A percentile compares a stretch with the other conserved stretches of the same genome.
These are phyloP conservation scores for Urechis unicinctus DNA, from an alignment of 2,888 invertebrate genomes.

Conservation along the genomic window DNA sequence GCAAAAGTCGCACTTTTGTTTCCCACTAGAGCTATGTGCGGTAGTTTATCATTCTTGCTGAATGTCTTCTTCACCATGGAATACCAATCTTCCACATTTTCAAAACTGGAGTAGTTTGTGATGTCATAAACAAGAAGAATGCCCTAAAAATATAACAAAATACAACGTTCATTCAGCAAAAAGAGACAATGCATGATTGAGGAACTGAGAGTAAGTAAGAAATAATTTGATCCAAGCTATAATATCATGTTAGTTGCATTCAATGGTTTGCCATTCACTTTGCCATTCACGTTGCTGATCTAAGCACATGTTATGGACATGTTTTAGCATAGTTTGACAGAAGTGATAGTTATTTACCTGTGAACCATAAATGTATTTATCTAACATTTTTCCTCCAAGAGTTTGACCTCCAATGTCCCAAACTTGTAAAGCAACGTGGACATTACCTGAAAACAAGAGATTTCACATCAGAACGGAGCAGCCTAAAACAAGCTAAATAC, in stretches of 20 bases:
- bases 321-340: no score
- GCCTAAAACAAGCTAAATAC: no score
- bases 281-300: no score
- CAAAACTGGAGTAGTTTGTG: constrained; percentile 73
- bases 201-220: neutral
- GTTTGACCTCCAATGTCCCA: constrained; percentile 81
- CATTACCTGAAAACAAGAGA: constrained; percentile 48
- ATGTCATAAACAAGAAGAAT: constrained; percentile 77
- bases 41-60: constrained; percentile 41
- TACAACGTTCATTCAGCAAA: neutral
- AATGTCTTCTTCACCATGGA: constrained; percentile 48
- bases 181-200: neutral
- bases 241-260: no score
- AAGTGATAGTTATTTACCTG: no score
- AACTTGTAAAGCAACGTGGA: constrained; percentile 66
- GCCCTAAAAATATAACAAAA: constrained; percentile 51
- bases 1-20: constrained; percentile 53
- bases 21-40: constrained; percentile 53
- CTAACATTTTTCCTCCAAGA: constrained; percentile 70
- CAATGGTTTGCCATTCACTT: no score
- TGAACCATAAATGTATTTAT: constrained; percentile 56
- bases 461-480: no score
- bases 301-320: no score
- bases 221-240: no score
- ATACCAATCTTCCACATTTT: constrained; percentile 69